Base-by-base conservation (phyloP, 2,888 invertebrate species). In the Melanotus villosus region DNA sequence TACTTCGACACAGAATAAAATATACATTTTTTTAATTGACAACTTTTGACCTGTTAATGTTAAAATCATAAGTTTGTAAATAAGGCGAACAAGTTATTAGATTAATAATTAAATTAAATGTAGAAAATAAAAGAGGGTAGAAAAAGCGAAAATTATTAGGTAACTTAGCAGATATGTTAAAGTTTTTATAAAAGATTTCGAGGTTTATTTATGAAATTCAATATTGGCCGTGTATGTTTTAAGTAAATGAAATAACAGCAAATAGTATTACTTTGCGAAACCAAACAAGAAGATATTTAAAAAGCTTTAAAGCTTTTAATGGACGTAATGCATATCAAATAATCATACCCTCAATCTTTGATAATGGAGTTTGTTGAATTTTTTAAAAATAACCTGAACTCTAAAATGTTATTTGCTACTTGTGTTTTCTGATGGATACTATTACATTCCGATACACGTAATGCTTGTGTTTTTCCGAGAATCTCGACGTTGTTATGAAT, bases 271-370 rank as follows among this genome's bases (percentile, higher is more conserved):
- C 14, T 38, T 12, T n/a, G 4, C 38, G 5, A 14, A 38, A 38
- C 38, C 38, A 38, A 38, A 38, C 38, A 38, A 38, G 38, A 14
- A 38, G 14, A 38, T 26, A 52, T 52, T 32, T 23, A 21, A 56
- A 56, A 36, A 16, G 14, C 30, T 10, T 36, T 19, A 36, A 56
- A 30, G 38, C 16, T 38, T 56, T 56, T 38, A 34, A 50, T 14
- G 26, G 43, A 43, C 19, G 6, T 19, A 43, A 19, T 19, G 19
- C 18, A 43, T 43, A 43, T 43, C 43, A 43, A 43, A 43, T 43
- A 12, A 18, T 43, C 18, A 12, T 43, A 43, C 19, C 14, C 14
- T 43, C 14, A 43, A 18, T 43, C 43, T 43, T 18, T 43, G 14
- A 19, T 43, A 43, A 43, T 43, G 43, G 43, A 43, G 43, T 43